Base-by-base conservation (phyloP, 2,797 vertebrate species). In the Oryzias sinensis region DNA sequence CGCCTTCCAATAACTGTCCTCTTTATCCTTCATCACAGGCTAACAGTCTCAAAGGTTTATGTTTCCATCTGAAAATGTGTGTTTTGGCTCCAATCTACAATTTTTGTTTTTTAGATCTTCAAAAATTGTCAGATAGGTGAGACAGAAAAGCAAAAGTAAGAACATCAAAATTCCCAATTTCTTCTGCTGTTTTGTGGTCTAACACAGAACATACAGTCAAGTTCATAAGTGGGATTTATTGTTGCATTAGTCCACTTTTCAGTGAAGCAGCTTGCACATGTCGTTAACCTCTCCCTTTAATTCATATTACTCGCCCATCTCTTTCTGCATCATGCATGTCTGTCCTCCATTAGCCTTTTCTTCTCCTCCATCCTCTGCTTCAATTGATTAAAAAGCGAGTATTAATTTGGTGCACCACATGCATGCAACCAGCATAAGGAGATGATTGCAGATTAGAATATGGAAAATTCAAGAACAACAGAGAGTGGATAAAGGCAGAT, bases 351-450 rank as follows among this genome's bases (percentile, higher is more conserved):
- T 74, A 72, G 50, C 18, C 61, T 70, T 62, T 72, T 69, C 24
- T 71, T 52, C 58, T 65, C 52, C 62, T 37, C 43, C 62, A 62
- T 49, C 25, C 43, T 60, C 49, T 14, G 15, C 62, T 63, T 20
- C 13, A 27, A 50, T 50, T 74, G 45, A 51, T 40, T 20, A 52
- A 63, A 50, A 51, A 58, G 37, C 60, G 60, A 40, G n/a, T 50
- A 33, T 71, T 80, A 82, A 83, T 83, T 68, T 66, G 50, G 57
- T 42, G 46, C 40, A 50, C 65, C 64, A 59, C 50, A 8, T 67
- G 50, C 65, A 49, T 43, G 43, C 1, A 14, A 48, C 65, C 67
- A 42, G 57, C 22, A 58, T 44, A 59, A 8, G 11, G 1, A 24
- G 61, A 51, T 40, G 25, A 71, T 60, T 37, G 11, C 37, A 57